Evolutionary conservation across 2,797 vertebrate genomes (phyloP).

Genomic region (Acropternis orthonyx): DNA sequence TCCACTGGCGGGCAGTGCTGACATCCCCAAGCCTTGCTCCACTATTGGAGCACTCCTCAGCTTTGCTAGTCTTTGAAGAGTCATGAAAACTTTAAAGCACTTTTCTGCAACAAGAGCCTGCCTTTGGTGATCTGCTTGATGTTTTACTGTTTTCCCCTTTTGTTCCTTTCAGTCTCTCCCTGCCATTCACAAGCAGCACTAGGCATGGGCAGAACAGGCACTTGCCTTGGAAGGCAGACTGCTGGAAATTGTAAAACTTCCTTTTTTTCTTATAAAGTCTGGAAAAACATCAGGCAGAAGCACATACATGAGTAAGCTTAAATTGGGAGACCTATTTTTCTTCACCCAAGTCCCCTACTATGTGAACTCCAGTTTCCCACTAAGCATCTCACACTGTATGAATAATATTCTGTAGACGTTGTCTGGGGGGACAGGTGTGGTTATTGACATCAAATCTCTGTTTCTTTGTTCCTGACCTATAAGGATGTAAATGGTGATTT

Average conservation of each 20-base stretch:
- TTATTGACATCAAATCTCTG: background rate
- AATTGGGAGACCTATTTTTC: background rate
- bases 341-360: background rate
- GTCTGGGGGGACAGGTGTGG: background rate
- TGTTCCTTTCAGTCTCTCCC: background rate
- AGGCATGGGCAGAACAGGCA: background rate
- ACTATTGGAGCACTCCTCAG: rapidly evolving
- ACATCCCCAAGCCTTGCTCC: background rate
- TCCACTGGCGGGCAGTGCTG: rapidly evolving
- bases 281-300: background rate
- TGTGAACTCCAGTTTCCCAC: background rate
- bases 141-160: background rate
- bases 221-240: background rate
- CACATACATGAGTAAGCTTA: background rate
- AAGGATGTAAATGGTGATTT: background rate
- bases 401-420: background rate
- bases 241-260: background rate
- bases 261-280: background rate
- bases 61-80: background rate
- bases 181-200: background rate
- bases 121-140: background rate
- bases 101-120: background rate
- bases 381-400: background rate
- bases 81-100: background rate
- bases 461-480: background rate